A percentile compares a stretch with the other conserved stretches of the same genome.
These are phyloP conservation scores for Gambusia affinis DNA, from an alignment of 2,113 vertebrate species.

Conservation along the genomic window DNA sequence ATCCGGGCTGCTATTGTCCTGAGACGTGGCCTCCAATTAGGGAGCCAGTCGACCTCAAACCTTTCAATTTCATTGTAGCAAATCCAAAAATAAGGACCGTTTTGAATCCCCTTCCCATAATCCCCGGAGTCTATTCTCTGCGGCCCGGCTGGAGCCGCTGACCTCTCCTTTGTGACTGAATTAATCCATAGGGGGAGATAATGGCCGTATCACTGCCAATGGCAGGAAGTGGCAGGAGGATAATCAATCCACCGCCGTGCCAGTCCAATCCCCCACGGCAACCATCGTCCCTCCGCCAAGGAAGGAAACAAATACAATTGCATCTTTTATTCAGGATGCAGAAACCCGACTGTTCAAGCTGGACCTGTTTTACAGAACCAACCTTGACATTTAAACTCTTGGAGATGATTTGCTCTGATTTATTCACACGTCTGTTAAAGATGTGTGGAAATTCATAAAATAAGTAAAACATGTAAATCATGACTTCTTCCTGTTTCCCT, in stretches of 20 bases:
- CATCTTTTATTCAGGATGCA: conserved; percentile 19
- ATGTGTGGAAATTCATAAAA: not conserved
- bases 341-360: conserved; percentile 17
- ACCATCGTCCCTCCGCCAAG: conserved; percentile 28
- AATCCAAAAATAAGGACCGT: conserved; percentile 26
- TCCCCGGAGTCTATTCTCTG: conserved; percentile 50
- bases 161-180: conserved; percentile 71
- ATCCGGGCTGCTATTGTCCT: conserved; percentile 35
- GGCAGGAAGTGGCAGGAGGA: conserved; percentile 54
- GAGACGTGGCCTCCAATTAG: conserved; percentile 59
- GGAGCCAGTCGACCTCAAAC: conserved; percentile 58
- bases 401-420: not conserved
- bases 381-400: not conserved
- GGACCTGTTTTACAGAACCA: not conserved
- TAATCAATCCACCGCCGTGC: conserved; percentile 51
- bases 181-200: conserved; percentile 64
- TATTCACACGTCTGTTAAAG: too few relatives aligned
- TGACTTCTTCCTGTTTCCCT: too few relatives aligned
- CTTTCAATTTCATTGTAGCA: conserved; percentile 43
- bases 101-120: conserved; percentile 19
- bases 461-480: too few relatives aligned
- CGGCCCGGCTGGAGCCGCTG: conserved; percentile 54
- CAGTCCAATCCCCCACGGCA: conserved; percentile 43
- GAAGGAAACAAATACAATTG: conserved; percentile 7
- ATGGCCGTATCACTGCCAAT: conserved; percentile 59